Conservation (phyloP, 2,113 vertebrate species). For the Dinomys branickii region DNA sequence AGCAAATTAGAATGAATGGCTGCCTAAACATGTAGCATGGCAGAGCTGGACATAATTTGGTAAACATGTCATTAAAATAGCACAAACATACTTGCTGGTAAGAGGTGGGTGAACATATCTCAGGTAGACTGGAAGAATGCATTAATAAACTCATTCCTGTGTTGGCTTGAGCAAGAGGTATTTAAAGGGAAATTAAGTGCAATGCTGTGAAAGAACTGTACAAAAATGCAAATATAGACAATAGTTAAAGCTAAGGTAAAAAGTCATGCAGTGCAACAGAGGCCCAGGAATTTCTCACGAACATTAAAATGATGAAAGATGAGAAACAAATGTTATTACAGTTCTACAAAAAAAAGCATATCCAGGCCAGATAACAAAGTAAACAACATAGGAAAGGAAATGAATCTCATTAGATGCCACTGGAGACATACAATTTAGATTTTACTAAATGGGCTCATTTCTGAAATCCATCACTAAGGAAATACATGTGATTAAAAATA, state of each 20-base stretch:
- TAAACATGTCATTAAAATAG: not conserved
- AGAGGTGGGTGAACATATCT: not conserved
- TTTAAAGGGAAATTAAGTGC: not conserved
- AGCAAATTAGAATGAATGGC: not conserved
- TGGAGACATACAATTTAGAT: not conserved
- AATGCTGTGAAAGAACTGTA: not conserved
- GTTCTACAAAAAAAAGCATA: not conserved
- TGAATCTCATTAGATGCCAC: not conserved
- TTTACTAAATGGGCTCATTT: not conserved
- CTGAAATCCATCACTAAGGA: not conserved
- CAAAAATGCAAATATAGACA: not conserved
- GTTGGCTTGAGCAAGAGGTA: not conserved
- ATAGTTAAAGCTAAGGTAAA: not conserved
- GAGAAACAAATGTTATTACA: not conserved
- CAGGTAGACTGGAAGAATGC: not conserved
- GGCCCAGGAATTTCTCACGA: not conserved
- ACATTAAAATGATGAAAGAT: not conserved
- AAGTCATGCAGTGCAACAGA: not conserved
- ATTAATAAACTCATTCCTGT: not conserved
- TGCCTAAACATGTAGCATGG: not conserved
- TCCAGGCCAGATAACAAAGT: not conserved
- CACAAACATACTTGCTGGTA: not conserved
- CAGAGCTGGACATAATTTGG: not conserved
- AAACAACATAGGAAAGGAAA: not conserved
- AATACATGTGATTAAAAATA: not conserved